Percentiles rank a stretch among this genome's conserved stretches.
These are phyloP conservation scores for Mycteria americana DNA, from an alignment of 2,797 vertebrate species.

Conservation along the genomic window DNA sequence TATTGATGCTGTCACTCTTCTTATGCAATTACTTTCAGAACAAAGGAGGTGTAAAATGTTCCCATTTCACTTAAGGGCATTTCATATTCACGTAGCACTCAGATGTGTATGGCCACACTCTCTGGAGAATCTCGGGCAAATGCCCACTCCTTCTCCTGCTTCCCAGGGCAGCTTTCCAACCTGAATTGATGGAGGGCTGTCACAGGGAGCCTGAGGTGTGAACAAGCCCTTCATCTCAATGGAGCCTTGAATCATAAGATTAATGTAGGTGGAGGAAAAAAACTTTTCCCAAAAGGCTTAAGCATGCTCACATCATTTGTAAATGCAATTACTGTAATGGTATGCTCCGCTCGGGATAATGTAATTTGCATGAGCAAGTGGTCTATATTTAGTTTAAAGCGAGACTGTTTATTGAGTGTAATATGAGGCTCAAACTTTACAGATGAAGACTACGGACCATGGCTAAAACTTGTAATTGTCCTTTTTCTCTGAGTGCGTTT, in stretches of 20 bases:
- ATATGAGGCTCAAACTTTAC: neutral
- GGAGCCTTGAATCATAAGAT: neutral
- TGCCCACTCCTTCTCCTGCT: neutral
- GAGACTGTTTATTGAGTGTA: neutral
- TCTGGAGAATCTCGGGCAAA: fast-evolving
- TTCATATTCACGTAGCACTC: neutral
- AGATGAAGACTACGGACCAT: neutral
- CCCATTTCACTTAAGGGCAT: neutral
- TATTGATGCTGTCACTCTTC: neutral
- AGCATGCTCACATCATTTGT: neutral
- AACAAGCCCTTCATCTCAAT: neutral
- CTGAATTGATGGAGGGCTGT: neutral
- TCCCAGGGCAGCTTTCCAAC: neutral
- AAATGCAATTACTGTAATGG: neutral
- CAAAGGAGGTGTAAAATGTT: neutral
- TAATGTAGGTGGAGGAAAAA: neutral
- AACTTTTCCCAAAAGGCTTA: neutral
- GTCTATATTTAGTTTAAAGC: constrained; percentile 24
- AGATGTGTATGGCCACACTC: neutral
- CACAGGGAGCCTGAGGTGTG: neutral
- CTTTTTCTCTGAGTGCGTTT: neutral
- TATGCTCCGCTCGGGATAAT: neutral
- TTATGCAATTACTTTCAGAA: neutral
- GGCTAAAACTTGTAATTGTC: neutral
- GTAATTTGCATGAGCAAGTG: constrained; percentile 17